Evolutionary conservation across 2,113 vertebrate genomes (phyloP), one percentile per base, ranked within the genome.

Genomic region (Tachycineta bicolor): DNA sequence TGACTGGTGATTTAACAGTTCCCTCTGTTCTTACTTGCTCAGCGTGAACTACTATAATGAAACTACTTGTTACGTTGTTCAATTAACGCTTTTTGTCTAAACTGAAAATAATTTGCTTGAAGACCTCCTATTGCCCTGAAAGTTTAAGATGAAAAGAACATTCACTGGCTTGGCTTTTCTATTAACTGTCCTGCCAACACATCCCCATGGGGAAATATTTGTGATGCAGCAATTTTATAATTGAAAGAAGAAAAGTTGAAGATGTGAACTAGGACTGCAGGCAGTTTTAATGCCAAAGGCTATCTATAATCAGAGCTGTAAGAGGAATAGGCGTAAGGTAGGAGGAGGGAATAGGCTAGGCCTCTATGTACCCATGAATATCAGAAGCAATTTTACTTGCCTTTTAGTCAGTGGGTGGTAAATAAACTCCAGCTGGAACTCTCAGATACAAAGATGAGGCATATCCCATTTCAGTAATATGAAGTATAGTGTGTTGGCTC

Each of bases 121-220:
- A 76, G 34, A 56, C 31, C 67, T 65, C 22, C n/a, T 49, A 1
- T 25, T 84, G 69, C 37, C 23, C 43, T 63, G 39, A 83, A 65
- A 76, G 14, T 67, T 63, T 62, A 78, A 53, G 34, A 63, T 70
- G 46, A 58, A 71, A 90, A 60, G 29, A 84, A 68, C 33, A 31
- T 34, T 49, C 33, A 79, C 49, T 46, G 58, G 19, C 47, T 76
- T 87, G 58, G 34, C 52, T 84, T 82, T 62, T 74, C 65, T 78
- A 75, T 58, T 70, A 67, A 67, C 24, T 58, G 43, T 65, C 28
- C 28, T 74, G 37, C 37, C 34, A 78, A 12, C 34, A 29, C 29
- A 17, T 20, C 12, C 33, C 39, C 9, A 2, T 3, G 6, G 53
- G 33, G n/a, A 52, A 63, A n/a, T 31, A 46, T 12, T 1, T 1